These are phyloP conservation scores for Bradypodion ventrale DNA, from an alignment of 2,797 vertebrate genomes.

Conservation along the genomic window DNA sequence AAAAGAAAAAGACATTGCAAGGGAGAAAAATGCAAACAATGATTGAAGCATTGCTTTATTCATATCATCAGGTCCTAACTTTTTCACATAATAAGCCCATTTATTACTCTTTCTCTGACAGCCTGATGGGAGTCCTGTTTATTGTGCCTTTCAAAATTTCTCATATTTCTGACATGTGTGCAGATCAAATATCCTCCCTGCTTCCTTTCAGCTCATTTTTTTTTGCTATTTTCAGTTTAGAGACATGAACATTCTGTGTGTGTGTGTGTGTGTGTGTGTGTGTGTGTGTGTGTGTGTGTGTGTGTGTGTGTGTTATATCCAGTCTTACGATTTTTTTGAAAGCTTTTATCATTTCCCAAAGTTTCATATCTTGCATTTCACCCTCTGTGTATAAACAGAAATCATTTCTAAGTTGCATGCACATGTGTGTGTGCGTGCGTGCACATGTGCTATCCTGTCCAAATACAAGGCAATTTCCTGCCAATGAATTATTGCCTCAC, in stretches of 20 bases:
- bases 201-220: neutral
- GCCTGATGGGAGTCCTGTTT: constrained; percentile 27
- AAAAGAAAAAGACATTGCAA: neutral
- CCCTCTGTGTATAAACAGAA: neutral
- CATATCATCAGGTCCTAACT: neutral
- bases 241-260: neutral
- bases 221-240: neutral
- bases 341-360: constrained; percentile 10
- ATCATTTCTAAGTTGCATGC: constrained; percentile 23
- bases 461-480: neutral
- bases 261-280: too few relatives aligned
- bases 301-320: neutral
- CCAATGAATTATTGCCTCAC: constrained; percentile 14
- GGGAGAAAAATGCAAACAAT: neutral
- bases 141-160: constrained; percentile 14
- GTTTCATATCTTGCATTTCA: accelerated
- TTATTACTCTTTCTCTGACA: constrained; percentile 4
- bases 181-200: constrained; percentile 5
- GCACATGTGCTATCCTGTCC: constrained; percentile 11
- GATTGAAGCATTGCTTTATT: constrained; percentile 11
- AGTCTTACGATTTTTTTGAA: neutral
- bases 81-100: constrained; percentile 6
- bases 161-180: neutral
- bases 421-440: too few relatives aligned
- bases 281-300: too few relatives aligned